Evolutionary conservation across 2,113 vertebrate genomes (phyloP), one percentile per base, ranked within the genome.

Genomic region (Spea bombifrons): DNA sequence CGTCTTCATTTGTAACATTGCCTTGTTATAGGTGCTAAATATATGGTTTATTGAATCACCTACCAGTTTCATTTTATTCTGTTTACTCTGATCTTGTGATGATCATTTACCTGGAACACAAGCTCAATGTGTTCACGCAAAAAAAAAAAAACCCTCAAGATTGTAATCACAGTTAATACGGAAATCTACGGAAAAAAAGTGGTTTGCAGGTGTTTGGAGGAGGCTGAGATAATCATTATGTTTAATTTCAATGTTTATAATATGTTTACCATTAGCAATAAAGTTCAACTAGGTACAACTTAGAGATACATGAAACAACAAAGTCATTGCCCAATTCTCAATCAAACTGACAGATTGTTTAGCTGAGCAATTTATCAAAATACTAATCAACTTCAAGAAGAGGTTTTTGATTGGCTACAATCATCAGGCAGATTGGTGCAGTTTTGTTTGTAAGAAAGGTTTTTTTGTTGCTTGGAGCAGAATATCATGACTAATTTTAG

Each of bases 401-500:
- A 75, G 53, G n/a, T 57, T 76, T 82, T 82, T 80, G 64, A 85
- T 81, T 82, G 63, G 76, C 83, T 86, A 84, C 80, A 74, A 84
- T 5, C 15, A 78, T 80, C 83, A 85, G 86, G 84, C 71, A 83
- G 71, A 68, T 84, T 46, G 10, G 65, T 53, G 61, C 66, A 84
- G 82, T 50, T 17, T 64, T 66, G 74, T 15, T 81, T 88, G 76
- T 80, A 87, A 86, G 79, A 81, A 75, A 82, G 81, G 67, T 75
- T 69, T 73, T 73, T 50, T 82, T 86, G 87, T 89, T 86, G 84
- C 45, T 74, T 57, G 86, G 76, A 80, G 85, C 86, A 81, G 90
- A 88, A 73, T 89, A 85, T 82, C 77, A 61, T 13, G 86, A 84
- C 87, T 86, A 88, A 89, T 91, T 92, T 90, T 91, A 90, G 89